These are phyloP conservation scores for Alloplasta piceator DNA, from an alignment of 2,888 invertebrate species.

Conservation along the genomic window DNA sequence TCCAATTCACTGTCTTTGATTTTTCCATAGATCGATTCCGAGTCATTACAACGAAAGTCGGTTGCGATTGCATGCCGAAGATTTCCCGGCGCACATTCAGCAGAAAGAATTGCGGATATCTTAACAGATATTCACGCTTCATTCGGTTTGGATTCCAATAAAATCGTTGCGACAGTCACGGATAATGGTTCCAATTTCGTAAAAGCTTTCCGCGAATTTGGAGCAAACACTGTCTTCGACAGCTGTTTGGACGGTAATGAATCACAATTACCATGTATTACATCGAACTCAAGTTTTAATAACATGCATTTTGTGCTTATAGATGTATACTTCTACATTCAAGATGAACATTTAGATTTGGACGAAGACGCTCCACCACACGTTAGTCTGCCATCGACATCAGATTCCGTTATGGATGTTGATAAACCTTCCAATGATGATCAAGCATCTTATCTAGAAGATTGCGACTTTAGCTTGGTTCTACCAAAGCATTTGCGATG, in stretches of 20 bases:
- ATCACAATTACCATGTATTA: slow-evolving; percentile 6
- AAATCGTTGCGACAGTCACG: slow-evolving; percentile 48
- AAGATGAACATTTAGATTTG: neutral
- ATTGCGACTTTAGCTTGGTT: neutral
- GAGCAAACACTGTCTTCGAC: neutral
- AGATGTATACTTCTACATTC: slow-evolving; percentile 3
- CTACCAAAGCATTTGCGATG: slow-evolving; percentile 39
- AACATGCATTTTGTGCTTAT: slow-evolving; percentile 6
- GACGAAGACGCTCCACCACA: neutral
- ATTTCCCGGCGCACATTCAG: slow-evolving; percentile 48
- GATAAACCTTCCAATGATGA: slow-evolving; percentile 1
- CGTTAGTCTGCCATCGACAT: slow-evolving; percentile 6
- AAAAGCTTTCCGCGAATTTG: slow-evolving; percentile 43
- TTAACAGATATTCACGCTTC: slow-evolving; percentile 29
- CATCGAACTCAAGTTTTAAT: neutral
- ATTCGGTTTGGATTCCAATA: slow-evolving; percentile 25
- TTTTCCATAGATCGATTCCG: slow-evolving; percentile 40
- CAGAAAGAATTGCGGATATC: slow-evolving; percentile 33
- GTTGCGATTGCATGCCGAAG: slow-evolving; percentile 48
- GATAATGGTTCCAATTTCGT: slow-evolving; percentile 48
- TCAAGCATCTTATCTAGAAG: neutral
- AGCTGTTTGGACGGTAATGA: slow-evolving; percentile 2
- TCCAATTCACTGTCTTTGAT: neutral
- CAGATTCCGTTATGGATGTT: slow-evolving; percentile 6
- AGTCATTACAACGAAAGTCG: slow-evolving; percentile 24